Conservation (phyloP, 2,888 invertebrate species). For the Cosmia trapezina region DNA sequence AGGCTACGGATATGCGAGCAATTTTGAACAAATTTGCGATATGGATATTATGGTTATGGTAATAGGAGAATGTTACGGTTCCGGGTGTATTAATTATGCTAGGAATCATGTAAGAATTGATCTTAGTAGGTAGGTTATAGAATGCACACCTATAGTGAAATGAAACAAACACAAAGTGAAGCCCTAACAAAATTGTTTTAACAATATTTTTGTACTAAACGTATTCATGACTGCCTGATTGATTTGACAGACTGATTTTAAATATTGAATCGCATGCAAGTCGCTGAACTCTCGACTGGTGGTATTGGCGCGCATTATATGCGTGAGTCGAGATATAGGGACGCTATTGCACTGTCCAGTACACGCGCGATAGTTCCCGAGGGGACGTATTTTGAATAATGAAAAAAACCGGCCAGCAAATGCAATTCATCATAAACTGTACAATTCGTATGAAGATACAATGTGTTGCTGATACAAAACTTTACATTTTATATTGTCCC, state of each 20-base stretch:
- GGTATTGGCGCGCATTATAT: no score
- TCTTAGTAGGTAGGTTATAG: neutral
- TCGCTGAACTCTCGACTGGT: no score
- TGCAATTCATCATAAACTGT: constrained; percentile 1
- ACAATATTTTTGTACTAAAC: neutral
- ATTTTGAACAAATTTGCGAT: constrained; percentile 15
- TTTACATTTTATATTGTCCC: no score
- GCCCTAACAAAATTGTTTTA: neutral
- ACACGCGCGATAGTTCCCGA: no score
- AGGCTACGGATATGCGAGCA: neutral
- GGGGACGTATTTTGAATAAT: no score
- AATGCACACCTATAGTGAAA: neutral
- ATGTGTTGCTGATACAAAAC: no score
- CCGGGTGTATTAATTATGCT: neutral
- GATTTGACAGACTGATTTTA: neutral
- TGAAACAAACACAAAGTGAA: neutral
- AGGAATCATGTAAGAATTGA: neutral
- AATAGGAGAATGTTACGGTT: neutral
- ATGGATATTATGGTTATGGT: neutral
- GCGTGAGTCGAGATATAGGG: no score
- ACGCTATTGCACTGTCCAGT: no score
- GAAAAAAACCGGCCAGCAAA: no score
- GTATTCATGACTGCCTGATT: neutral
- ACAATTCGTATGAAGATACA: no score
- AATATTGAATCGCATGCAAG: neutral